Evolutionary conservation across 1,140 invertebrate genomes (phyloP).

Genomic region (Streblospio benedicti): DNA sequence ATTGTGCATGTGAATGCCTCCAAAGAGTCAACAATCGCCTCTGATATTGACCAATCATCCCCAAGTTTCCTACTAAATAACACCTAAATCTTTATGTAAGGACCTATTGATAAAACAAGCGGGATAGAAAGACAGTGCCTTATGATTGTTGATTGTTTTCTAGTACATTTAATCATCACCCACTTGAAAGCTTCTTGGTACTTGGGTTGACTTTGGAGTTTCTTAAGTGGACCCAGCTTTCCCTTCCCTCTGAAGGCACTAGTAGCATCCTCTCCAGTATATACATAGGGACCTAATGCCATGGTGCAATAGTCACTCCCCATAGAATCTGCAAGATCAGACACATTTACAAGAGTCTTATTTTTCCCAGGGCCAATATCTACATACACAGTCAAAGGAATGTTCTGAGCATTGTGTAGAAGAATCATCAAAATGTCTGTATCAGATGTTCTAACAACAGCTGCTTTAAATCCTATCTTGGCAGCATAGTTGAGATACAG

Average conservation of each 20-base stretch:
- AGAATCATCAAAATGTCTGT: background rate
- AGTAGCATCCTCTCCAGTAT: background rate
- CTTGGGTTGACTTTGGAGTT: no score
- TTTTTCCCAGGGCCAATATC: background rate
- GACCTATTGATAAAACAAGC: no score
- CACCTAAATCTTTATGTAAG: no score
- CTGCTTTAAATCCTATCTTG: background rate
- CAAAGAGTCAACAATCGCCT: background rate
- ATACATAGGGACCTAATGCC: background rate
- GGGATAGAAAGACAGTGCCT: no score
- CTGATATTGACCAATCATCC: background rate
- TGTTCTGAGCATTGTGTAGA: background rate
- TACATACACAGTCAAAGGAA: background rate
- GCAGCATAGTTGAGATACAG: no score
- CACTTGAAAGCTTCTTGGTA: no score
- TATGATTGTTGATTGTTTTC: no score
- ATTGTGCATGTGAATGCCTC: background rate
- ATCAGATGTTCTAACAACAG: background rate
- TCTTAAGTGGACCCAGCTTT: no score
- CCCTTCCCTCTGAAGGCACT: background rate
- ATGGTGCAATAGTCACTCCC: background rate
- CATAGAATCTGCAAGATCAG: background rate
- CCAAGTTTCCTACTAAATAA: background rate
- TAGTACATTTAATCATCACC: no score
- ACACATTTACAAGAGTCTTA: background rate